Base-by-base conservation (phyloP, 2,888 invertebrate species). In the Pristionchus maxplancki region DNA sequence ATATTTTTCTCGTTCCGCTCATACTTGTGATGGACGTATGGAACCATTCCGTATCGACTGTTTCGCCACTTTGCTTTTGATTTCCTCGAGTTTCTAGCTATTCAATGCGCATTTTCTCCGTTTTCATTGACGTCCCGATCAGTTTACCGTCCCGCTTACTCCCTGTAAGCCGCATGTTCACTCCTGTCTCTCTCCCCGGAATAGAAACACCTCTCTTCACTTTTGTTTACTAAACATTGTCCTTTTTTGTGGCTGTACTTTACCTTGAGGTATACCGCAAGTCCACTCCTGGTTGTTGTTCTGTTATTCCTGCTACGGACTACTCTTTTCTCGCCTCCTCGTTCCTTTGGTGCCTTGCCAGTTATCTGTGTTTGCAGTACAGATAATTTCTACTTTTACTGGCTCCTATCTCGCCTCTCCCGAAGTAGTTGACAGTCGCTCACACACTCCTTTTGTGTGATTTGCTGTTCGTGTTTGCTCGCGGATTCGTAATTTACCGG, bases 361-460 rank as follows among this genome's bases (percentile, higher is more conserved):
- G 71, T 37, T 48, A 78, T 78, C 78, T 78, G 8, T 78, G 78
- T 78, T 78, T 78, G 78, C 78, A n/a, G 44, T 78, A 78, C 11
- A 78, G 78, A 78, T 78, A 78, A 78, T 44, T 78, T 78, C 78
- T 44, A 78, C 78, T 78, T 78, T 78, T 44, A 44, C 78, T 44
- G 78, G 44, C 78, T 78, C 44, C 28, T 40, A 40, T 40, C 71
- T 74, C 40, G 20, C 28, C 74, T 78, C 74, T 8, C 64, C 20
- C 34, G 48, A 5, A 71, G 78, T 78, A 78, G 78, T 78, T 78
- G 78, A 78, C 78, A 78, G 78, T 48, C 78, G 20, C 74, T 67
- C 74, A 74, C 71, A n/a, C n/a, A 74, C 78, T 71, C 78, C 78
- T 40, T 44, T 78, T 44, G 48, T 74, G 40, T 74, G 58, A 58